These are phyloP conservation scores for Caenorhabditis sp. DNA, from an alignment of 2,888 invertebrate species.

Conservation along the genomic window DNA sequence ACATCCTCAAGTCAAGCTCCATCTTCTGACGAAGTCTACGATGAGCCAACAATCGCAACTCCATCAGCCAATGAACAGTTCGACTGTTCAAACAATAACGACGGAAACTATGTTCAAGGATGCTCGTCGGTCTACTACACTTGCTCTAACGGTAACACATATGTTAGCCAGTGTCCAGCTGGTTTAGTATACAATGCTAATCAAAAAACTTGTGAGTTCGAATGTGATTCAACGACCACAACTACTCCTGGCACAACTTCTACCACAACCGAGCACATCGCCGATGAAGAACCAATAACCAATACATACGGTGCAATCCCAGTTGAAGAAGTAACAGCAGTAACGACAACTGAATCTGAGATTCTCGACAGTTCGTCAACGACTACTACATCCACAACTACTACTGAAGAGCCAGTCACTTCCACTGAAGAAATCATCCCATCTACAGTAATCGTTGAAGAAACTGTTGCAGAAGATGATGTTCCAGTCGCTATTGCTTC, in stretches of 20 bases:
- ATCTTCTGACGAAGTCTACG: constrained; percentile 7
- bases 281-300: constrained; percentile 7
- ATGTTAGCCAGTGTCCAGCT: constrained; percentile 26
- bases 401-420: not conserved
- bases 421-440: not conserved
- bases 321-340: not conserved
- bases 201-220: constrained; percentile 29
- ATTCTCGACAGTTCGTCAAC: not conserved
- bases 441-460: not conserved
- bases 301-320: not conserved
- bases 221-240: constrained; percentile 11
- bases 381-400: not conserved
- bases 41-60: not conserved
- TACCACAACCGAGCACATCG: constrained; percentile 5
- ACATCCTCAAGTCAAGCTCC: not conserved
- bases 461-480: not conserved
- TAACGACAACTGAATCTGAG: constrained; percentile 11
- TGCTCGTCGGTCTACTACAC: constrained; percentile 36
- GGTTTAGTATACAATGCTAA: constrained; percentile 29
- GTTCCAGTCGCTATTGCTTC: constrained; percentile 6
- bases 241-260: not conserved
- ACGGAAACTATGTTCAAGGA: constrained; percentile 40
- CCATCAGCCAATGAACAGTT: constrained; percentile 9
- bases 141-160: constrained; percentile 22
- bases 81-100: constrained; percentile 25